Evolutionary conservation across 2,888 invertebrate species (phyloP), one percentile per base, ranked within the genome.

Genomic region (Scotopteryx bipunctaria): DNA sequence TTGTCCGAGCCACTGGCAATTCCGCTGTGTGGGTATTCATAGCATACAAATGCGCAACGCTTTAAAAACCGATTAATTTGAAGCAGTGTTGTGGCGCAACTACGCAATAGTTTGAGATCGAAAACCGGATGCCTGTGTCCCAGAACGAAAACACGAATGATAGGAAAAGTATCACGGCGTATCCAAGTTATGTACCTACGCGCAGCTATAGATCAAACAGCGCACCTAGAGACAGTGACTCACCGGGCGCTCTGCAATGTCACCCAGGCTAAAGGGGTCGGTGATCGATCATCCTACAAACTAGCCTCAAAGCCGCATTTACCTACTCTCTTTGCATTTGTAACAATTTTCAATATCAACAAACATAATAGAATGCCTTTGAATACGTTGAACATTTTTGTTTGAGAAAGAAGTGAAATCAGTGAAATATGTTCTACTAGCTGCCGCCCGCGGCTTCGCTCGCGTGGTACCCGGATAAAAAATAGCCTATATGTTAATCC

Each of bases 161-260:
- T 48, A 54, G 23, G 47, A 45, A 54, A 48, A 44, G 42, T 47
- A 35, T 11, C 31, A 38, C 27, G 25, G 9, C 41, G 5, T 33
- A 38, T 37, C 23, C 27, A 38, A 25, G 49, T 11, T 25, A 29
- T 27, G 37, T 23, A n/a, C n/a, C n/a, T n/a, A 27, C 23, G 37
- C 41, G 23, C 21, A 31, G 36, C 43, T 43, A 58, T 53, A 53
- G 61, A 61, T 53, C 55, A 55, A 57, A 59, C 59, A 57, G 49
- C 48, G 55, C 57, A 51, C 61, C 52, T 55, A 55, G 57, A 45
- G 42, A 59, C 55, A 50, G 57, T 51, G 57, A 59, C 45, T 55
- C 53, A 57, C 35, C 23, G 44, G 23, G 45, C 44, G 35, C 38
- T 52, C 27, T 43, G 42, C 54, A 50, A 50, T 51, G 50, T 55